Base-by-base conservation (phyloP, 2,888 invertebrate genomes). In the Anticlea derivata region DNA sequence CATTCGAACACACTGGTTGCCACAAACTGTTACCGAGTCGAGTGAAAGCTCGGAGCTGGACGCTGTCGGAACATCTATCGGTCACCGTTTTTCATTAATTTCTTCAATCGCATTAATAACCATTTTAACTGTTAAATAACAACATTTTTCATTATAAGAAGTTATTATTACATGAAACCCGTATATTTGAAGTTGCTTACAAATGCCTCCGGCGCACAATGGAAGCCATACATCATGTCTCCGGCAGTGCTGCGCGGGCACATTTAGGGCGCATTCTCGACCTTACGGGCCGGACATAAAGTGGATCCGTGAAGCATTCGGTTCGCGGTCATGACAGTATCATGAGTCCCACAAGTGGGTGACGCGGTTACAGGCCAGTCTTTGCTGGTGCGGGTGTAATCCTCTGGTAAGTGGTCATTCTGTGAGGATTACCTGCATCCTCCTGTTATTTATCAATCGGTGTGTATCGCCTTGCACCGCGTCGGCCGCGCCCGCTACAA, bases 401-500 rank as follows among this genome's bases (percentile, higher is more conserved):
- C 83, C 75, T 64, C 59, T 55, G 60, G 66, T 83, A 82, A 85
- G 75, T 70, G 74, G 66, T 77, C 78, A 80, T 83, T 86, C 73
- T 68, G 64, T 67, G 64, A 61, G 80, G 83, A 86, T 86, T 86
- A 86, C 68, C 60, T 78, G 78, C 79, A 74, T 75, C 64, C 66
- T 56, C 59, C 62, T 70, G 78, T 83, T 75, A 84, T 87, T 85
- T 86, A 86, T 86, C 84, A 86, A 86, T 84, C 82, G 67, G 65
- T 66, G 65, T 61, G 63, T 24, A 45, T 34, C 41, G 2, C 17
- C 22, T 20, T 6, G 13, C 24, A 22, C 41, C 34, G 49, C 50
- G 27, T 57, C 55, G 51, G 5, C 1, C 60, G n/a, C 54, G 44
- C 1, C 29, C 39, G 38, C 22, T 44, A 53, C 53, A 53, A 48